phyloP scores from a whole-genome alignment of 2,797 vertebrate species.

The Ataeniobius toweri region DNA sequence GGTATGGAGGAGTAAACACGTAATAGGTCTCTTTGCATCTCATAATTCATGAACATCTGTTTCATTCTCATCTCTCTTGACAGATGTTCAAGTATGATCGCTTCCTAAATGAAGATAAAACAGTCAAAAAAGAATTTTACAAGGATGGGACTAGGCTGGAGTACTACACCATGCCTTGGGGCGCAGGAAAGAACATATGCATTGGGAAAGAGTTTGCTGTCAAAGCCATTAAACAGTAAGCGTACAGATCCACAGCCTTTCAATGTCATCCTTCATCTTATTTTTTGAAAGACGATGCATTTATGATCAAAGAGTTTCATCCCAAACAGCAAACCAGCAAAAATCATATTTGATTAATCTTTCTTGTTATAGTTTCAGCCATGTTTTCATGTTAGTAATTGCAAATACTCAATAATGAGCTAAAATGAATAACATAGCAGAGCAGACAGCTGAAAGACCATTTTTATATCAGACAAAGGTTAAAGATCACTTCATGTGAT shows the following conservation, averaged over 20 bases:
- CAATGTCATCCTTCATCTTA: not conserved
- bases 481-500: constrained; percentile 32
- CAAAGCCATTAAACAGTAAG: constrained; percentile 86
- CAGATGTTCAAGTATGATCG: constrained; percentile 87
- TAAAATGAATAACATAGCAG: constrained; percentile 25
- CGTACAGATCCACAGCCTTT: constrained; percentile 14
- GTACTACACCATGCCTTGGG: constrained; percentile 91
- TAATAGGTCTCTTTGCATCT: not conserved
- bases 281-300: constrained; percentile 18
- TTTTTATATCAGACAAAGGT: constrained; percentile 25
- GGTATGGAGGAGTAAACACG: not conserved
- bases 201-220: constrained; percentile 87
- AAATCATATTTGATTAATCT: constrained; percentile 36
- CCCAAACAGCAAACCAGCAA: constrained; percentile 24
- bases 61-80: constrained; percentile 11
- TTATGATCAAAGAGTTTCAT: constrained; percentile 49
- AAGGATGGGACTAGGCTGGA: constrained; percentile 82
- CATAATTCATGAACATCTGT: not conserved
- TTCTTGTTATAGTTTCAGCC: constrained; percentile 24
- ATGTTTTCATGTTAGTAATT: constrained; percentile 45
- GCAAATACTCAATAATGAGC: constrained; percentile 1
- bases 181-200: constrained; percentile 85
- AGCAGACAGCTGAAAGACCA: not conserved
- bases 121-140: constrained; percentile 83
- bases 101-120: constrained; percentile 84